Evolutionary conservation across 1,140 invertebrate species (phyloP), one percentile per base, ranked within the genome.

Genomic region (Tetragonula clypearis): DNA sequence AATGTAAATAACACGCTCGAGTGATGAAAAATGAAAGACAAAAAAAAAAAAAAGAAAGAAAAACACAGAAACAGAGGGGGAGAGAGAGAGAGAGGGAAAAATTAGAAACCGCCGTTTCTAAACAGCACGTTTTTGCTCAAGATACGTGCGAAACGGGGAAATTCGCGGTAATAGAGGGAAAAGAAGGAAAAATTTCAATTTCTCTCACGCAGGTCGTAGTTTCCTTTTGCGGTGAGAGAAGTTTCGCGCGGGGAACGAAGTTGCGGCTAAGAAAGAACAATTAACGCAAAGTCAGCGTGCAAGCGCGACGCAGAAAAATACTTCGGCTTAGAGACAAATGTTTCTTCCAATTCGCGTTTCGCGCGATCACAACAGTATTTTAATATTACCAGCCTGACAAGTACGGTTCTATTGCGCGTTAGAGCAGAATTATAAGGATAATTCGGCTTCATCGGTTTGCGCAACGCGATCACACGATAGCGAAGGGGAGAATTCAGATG

Each of bases 401-500:
- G 81, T 49, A 35, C 79, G 30, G 72, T 17, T 82, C 62, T 86
- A 82, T 72, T 82, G 79, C 85, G 79, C 56, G 53, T 87, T 77
- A 87, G 49, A 73, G 56, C 23, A 30, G 71, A 74, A 82, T 78
- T 90, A 82, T 85, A 86, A 84, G 88, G 88, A 91, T 85, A 90
- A 90, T 53, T 92, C 91, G 89, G 75, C 74, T 49, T 83, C 58
- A 87, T 90, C 80, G 80, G 17, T 79, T 92, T 92, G 82, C 86
- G 89, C 81, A 92, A 92, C 76, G 53, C 30, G 30, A 79, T 87
- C 83, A 65, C 72, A 58, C 71, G 2, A 2, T 79, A 19, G 26
- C 66, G 68, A 69, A 35, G 75, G 41, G 41, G 53, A 60, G 65
- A 77, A 71, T 81, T 75, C 35, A 74, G 60, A 79, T 23, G 55